These are phyloP conservation scores for Drosophila fungiperda DNA, from an alignment of 2,888 invertebrate species.

Conservation along the genomic window DNA sequence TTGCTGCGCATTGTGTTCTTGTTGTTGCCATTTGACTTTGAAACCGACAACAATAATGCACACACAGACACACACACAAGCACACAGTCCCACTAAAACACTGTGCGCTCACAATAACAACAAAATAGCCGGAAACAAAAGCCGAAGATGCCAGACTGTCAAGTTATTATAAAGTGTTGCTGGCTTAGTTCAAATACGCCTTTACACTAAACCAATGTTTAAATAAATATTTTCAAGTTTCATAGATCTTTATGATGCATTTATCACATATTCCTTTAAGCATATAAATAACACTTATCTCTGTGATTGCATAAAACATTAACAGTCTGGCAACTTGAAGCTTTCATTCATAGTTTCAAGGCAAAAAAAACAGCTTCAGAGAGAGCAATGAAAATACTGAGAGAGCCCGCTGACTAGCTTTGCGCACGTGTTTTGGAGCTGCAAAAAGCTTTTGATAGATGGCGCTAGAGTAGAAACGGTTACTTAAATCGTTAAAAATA, in stretches of 20 bases:
- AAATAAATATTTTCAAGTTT: fast-evolving
- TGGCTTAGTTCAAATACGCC: conserved; percentile 6
- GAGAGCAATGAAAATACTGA: conserved; percentile 11
- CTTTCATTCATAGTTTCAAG: conserved; percentile 61
- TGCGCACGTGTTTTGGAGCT: conserved; percentile 37
- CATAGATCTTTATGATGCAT: fast-evolving
- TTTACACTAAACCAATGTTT: not conserved
- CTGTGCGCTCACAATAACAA: conserved; percentile 58
- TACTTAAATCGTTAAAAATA: not conserved
- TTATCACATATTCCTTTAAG: not conserved
- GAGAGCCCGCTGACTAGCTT: conserved; percentile 32
- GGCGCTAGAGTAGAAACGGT: conserved; percentile 24
- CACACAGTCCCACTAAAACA: conserved; percentile 15
- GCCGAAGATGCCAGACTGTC: conserved; percentile 61
- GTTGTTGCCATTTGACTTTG: conserved; percentile 77
- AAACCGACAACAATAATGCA: conserved; percentile 75
- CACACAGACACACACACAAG: conserved; percentile 33
- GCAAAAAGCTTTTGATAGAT: conserved; percentile 48
- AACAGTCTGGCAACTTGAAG: conserved; percentile 53
- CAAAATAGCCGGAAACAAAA: conserved; percentile 73
- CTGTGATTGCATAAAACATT: conserved; percentile 41
- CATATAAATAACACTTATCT: not conserved
- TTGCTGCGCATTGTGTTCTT: conserved; percentile 61
- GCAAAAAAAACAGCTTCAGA: conserved; percentile 7
- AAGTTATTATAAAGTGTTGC: conserved; percentile 13